Conservation (phyloP, 2,888 invertebrate genomes). For the Cylindroiulus punctatus region DNA sequence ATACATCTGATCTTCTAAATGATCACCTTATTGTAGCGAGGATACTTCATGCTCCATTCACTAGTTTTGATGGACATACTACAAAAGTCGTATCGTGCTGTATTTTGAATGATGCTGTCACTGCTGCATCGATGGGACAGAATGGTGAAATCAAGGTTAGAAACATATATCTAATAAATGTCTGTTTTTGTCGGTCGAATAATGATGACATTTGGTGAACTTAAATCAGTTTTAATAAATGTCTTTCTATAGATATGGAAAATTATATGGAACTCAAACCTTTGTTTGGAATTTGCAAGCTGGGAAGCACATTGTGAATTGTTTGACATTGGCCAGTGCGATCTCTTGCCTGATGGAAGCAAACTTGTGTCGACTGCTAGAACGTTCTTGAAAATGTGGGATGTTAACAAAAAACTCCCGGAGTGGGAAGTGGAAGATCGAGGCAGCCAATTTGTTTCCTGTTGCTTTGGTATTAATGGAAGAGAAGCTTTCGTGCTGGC, state of each 20-base stretch:
- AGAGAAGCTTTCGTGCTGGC: slow-evolving; percentile 70
- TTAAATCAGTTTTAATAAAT: neutral
- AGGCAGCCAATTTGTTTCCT: slow-evolving; percentile 11
- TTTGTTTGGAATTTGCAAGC: slow-evolving; percentile 56
- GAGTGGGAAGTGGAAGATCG: slow-evolving; percentile 50
- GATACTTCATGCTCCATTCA: neutral
- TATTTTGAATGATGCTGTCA: slow-evolving; percentile 10
- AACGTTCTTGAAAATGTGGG: slow-evolving; percentile 56
- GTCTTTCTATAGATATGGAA: neutral
- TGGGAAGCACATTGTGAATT: slow-evolving; percentile 57
- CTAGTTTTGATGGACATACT: slow-evolving; percentile 8
- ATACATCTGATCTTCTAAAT: neutral
- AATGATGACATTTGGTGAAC: neutral
- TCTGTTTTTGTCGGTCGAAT: neutral
- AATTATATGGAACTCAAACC: slow-evolving; percentile 6
- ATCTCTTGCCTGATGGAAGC: slow-evolving; percentile 49
- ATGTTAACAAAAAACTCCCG: slow-evolving; percentile 36
- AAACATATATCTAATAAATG: neutral
- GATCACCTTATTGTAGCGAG: neutral
- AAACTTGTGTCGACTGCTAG: slow-evolving; percentile 56
- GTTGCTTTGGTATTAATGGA: slow-evolving; percentile 63
- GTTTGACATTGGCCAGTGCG: slow-evolving; percentile 59
- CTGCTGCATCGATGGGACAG: slow-evolving; percentile 58
- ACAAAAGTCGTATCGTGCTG: slow-evolving; percentile 45
- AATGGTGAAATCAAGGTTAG: slow-evolving; percentile 54